Percentiles rank a stretch among this genome's conserved stretches.
These are phyloP conservation scores for Psammodynastes pulverulentus DNA, from an alignment of 2,113 vertebrate genomes.

Conservation along the genomic window DNA sequence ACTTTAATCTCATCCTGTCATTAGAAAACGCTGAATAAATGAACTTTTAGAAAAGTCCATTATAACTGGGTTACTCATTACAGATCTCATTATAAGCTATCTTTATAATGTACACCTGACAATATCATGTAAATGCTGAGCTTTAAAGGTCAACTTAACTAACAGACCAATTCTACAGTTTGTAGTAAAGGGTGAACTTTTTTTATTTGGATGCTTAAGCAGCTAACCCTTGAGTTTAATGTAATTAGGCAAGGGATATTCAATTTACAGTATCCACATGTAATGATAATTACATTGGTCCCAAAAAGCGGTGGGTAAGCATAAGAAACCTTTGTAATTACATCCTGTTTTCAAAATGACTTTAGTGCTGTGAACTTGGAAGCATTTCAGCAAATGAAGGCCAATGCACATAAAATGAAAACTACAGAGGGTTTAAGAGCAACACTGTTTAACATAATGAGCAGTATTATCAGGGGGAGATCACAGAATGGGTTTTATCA, in stretches of 20 bases:
- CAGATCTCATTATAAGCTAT: conserved; percentile 74
- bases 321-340: conserved; percentile 82
- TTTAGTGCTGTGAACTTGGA: conserved; percentile 71
- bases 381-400: conserved; percentile 82
- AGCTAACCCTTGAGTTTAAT: conserved; percentile 77
- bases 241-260: conserved; percentile 80
- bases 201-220: conserved; percentile 74
- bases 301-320: conserved; percentile 82
- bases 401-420: conserved; percentile 73
- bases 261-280: conserved; percentile 85
- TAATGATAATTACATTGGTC: conserved; percentile 82
- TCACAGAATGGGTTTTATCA: conserved; percentile 50
- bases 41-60: conserved; percentile 73
- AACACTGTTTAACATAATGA: conserved; percentile 70
- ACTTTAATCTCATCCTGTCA: conserved; percentile 55
- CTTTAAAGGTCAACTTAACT: conserved; percentile 74
- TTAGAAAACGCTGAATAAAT: conserved; percentile 68
- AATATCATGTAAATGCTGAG: conserved; percentile 58
- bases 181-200: conserved; percentile 76
- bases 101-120: conserved; percentile 75
- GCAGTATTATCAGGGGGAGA: conserved; percentile 58
- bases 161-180: conserved; percentile 74
- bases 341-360: conserved; percentile 75
- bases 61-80: conserved; percentile 74
- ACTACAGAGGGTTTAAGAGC: conserved; percentile 66